These are phyloP conservation scores for Dioctria linearis DNA, from an alignment of 2,888 invertebrate species.

Conservation along the genomic window DNA sequence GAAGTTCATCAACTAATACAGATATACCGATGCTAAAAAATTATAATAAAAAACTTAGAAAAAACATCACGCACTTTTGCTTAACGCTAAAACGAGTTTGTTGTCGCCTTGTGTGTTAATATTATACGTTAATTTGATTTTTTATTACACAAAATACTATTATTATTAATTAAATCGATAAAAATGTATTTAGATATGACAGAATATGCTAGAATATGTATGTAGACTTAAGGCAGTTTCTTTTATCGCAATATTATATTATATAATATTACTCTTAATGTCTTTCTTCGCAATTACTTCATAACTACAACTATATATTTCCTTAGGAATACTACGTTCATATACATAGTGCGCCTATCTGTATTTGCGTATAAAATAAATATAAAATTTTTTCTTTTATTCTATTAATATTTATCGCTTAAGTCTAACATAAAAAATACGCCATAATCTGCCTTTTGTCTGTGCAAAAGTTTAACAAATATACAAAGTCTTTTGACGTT, in stretches of 20 bases:
- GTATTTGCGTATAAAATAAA: constrained; percentile 18
- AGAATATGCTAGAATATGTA: neutral
- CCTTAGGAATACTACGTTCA: no score
- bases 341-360: no score
- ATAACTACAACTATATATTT: neutral
- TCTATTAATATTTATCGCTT: neutral
- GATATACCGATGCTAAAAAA: constrained; percentile 18
- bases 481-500: constrained; percentile 39
- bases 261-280: constrained; percentile 19
- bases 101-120: no score
- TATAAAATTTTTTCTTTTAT: constrained; percentile 29
- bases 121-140: neutral
- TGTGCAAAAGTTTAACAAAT: constrained; percentile 22
- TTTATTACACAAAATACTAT: constrained; percentile 17
- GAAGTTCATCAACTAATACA: constrained; percentile 1
- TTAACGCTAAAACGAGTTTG: constrained; percentile 5
- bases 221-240: constrained; percentile 35
- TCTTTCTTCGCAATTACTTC: constrained; percentile 8
- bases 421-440: constrained; percentile 38
- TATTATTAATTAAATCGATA: neutral
- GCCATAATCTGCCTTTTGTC: constrained; percentile 7
- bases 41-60: constrained; percentile 29
- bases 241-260: constrained; percentile 28
- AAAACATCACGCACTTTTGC: constrained; percentile 36
- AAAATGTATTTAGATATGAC: neutral